Conservation (phyloP, 2,113 vertebrate species). For the Eudyptes chrysolophus region DNA sequence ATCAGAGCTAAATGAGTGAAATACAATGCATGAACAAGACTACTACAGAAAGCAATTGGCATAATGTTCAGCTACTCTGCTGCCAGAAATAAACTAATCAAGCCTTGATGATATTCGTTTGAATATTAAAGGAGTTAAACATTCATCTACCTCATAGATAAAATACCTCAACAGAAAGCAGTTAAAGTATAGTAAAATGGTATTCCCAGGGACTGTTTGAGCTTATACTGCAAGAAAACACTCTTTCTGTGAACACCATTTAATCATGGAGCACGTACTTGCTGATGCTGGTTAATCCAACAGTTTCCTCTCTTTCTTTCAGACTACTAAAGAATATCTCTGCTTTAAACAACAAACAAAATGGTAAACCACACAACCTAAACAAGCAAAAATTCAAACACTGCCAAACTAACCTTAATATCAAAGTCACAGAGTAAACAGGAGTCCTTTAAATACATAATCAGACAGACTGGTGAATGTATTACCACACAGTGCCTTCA, state of each 20-base stretch:
- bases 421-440: not conserved
- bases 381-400: not conserved
- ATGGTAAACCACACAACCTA: not conserved
- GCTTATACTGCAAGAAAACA: not conserved
- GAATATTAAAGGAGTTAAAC: not conserved
- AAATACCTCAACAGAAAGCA: not conserved
- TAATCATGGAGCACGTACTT: not conserved
- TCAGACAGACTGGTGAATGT: not conserved
- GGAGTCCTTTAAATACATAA: not conserved
- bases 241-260: not conserved
- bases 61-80: not conserved
- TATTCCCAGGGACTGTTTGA: not conserved
- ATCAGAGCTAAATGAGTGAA: not conserved
- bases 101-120: not conserved
- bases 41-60: not conserved
- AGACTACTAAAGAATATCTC: not conserved
- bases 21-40: not conserved
- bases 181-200: not conserved
- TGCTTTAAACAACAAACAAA: not conserved
- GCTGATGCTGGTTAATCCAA: not conserved
- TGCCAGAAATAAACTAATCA: constrained; percentile 22
- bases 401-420: not conserved
- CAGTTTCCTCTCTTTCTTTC: not conserved
- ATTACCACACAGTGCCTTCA: not conserved
- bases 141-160: not conserved